Base-by-base conservation (phyloP, 2,113 vertebrate genomes). In the Coreoperca whiteheadi region DNA sequence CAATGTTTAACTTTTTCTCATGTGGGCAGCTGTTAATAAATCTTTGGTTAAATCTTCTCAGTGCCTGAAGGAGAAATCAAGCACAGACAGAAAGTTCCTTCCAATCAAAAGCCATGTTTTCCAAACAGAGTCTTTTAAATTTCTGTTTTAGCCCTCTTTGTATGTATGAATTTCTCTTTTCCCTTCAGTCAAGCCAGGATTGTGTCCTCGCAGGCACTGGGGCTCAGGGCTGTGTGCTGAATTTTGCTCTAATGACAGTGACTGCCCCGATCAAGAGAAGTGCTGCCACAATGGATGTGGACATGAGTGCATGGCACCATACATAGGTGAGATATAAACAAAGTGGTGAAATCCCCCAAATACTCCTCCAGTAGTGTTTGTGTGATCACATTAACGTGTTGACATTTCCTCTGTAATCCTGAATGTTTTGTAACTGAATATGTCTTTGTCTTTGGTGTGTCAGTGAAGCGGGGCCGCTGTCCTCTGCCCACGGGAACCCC, bases 231-330 rank as follows among this genome's bases (percentile, higher is more conserved):
- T 61, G 76, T 96, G 95, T 87, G 93, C 87, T 0, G 94, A 96
- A 41, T 91, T 74, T 46, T 96, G 95, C 83, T 77, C 32, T 11
- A 51, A 88, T 50, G 95, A 96, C 91, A 89, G 70, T 1, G 84
- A 95, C 63, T 96, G 96, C 57, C 90, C 93, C 3, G 23, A 34
- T 1, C 23, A 89, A 21, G 84, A 95, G 41, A 96, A 95, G 84
- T 96, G 96, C 90, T 96, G 96, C 89, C 39, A 41, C 74, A 96
- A 95, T 28, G 95, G 95, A 30, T 96, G 96, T 83, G 95, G 95
- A 7, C 94, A 95, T 25, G 53, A 89, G 54, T 96, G 96, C 67
- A 91, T 78, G 1, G 28, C 56, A n/a, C 95, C 95, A 4, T 88
- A 95, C 84, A 91, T 25, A 92, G 95, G 95, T 96, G 34, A 67